A percentile compares a stretch with the other conserved stretches of the same genome.
These are phyloP conservation scores for Tiliacea citrago DNA, from an alignment of 2,888 invertebrate species.

Conservation along the genomic window DNA sequence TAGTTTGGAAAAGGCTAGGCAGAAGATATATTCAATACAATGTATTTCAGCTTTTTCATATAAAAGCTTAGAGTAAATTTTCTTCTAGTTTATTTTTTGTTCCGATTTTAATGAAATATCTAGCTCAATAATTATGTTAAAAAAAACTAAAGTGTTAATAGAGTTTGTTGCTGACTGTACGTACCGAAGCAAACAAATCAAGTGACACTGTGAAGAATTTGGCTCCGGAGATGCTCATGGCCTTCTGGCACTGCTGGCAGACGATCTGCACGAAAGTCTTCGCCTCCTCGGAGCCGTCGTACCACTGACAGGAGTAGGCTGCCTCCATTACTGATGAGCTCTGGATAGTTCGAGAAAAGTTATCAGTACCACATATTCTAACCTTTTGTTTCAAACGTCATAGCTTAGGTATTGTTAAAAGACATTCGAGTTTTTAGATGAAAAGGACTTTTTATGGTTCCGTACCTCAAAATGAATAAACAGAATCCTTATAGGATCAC, in stretches of 20 bases:
- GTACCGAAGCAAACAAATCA: conserved; percentile 96
- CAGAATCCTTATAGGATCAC: no score
- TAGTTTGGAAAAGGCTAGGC: no score
- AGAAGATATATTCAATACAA: no score
- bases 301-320: conserved; percentile 97
- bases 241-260: conserved; percentile 97
- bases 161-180: conserved; percentile 61
- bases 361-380: background rate
- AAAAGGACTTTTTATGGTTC: background rate
- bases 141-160: background rate
- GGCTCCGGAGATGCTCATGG: conserved; percentile 96
- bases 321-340: conserved; percentile 98
- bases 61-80: no score
- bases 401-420: background rate
- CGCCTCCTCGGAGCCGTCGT: conserved; percentile 97
- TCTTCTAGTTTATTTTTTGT: no score
- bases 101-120: background rate
- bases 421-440: background rate
- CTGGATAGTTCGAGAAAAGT: conserved; percentile 80
- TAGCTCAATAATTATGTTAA: background rate
- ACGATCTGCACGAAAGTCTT: conserved; percentile 98
- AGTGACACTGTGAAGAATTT: conserved; percentile 97
- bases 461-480: no score
- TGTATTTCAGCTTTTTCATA: background rate
- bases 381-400: background rate